Percentiles rank a stretch among this genome's conserved stretches.
phyloP scores from a whole-genome alignment of 2,797 vertebrate species.

The Hapalemur alaotrensis region DNA sequence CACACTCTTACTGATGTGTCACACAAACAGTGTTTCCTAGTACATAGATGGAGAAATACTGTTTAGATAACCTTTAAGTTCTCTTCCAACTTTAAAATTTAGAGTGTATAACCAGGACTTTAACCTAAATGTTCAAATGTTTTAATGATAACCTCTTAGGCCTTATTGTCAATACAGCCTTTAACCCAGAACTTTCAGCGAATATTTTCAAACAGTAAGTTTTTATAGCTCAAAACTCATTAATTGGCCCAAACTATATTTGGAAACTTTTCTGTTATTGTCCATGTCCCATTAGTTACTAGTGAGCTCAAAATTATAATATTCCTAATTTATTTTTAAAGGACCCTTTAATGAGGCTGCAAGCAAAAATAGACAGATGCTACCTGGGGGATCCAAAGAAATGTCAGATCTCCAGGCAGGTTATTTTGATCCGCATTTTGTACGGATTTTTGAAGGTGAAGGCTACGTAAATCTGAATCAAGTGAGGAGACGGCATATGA shows the following conservation, averaged over 20 bases:
- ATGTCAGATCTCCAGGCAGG: conserved; percentile 88
- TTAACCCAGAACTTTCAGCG: background rate
- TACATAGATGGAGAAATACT: background rate
- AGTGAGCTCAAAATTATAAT: conserved; percentile 35
- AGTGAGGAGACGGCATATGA: conserved; percentile 85
- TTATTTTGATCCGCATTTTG: conserved; percentile 90
- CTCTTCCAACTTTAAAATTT: conserved; percentile 24
- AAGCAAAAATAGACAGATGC: conserved; percentile 89
- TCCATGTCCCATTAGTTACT: conserved; percentile 30
- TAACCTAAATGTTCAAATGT: background rate
- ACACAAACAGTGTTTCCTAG: background rate
- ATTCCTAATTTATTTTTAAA: conserved; percentile 81
- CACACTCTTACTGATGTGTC: background rate
- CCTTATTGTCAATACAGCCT: background rate
- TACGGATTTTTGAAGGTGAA: conserved; percentile 90
- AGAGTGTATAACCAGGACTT: background rate
- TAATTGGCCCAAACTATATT: background rate
- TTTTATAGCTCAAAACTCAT: background rate
- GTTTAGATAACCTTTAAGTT: background rate
- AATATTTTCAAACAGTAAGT: background rate
- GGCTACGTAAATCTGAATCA: conserved; percentile 86
- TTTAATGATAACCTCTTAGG: background rate
- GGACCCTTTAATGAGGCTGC: conserved; percentile 91
- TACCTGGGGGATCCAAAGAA: conserved; percentile 83
- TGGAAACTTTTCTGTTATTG: background rate